Conservation (phyloP, 2,797 vertebrate genomes). For the Neostethus bicornis region DNA sequence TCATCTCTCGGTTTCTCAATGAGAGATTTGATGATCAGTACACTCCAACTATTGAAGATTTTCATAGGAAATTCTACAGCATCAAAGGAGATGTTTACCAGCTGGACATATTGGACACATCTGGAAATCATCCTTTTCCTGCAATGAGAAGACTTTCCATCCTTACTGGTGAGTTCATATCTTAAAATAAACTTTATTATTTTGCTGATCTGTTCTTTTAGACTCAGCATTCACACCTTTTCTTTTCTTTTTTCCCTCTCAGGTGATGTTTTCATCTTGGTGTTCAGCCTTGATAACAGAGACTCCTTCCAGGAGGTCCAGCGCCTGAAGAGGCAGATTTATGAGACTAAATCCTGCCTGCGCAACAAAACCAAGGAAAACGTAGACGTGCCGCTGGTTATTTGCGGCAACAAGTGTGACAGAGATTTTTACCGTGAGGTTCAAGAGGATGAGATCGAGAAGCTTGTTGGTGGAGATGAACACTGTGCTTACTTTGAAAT, state of each 20-base stretch:
- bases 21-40: constrained; percentile 95
- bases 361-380: constrained; percentile 96
- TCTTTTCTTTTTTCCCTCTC: constrained; percentile 17
- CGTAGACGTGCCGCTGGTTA: constrained; percentile 91
- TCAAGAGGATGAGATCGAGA: constrained; percentile 86
- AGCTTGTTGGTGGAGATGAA: constrained; percentile 85
- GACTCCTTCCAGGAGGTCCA: constrained; percentile 97
- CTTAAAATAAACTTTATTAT: accelerated
- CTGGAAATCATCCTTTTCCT: constrained; percentile 96
- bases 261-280: constrained; percentile 97
- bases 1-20: constrained; percentile 94
- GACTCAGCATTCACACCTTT: constrained; percentile 15
- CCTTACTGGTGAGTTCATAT: constrained; percentile 88
- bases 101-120: constrained; percentile 96
- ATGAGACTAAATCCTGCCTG: constrained; percentile 95
- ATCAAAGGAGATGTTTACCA: constrained; percentile 95
- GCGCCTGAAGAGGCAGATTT: constrained; percentile 93
- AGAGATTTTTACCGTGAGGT: constrained; percentile 91
- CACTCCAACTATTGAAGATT: constrained; percentile 98
- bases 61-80: constrained; percentile 98
- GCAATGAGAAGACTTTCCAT: constrained; percentile 97
- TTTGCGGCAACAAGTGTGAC: constrained; percentile 97
- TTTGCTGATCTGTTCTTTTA: not conserved
- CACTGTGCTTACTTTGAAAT: constrained; percentile 96
- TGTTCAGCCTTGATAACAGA: constrained; percentile 95